Conservation (phyloP, 2,888 invertebrate genomes). For the Napeogenes inachia region DNA sequence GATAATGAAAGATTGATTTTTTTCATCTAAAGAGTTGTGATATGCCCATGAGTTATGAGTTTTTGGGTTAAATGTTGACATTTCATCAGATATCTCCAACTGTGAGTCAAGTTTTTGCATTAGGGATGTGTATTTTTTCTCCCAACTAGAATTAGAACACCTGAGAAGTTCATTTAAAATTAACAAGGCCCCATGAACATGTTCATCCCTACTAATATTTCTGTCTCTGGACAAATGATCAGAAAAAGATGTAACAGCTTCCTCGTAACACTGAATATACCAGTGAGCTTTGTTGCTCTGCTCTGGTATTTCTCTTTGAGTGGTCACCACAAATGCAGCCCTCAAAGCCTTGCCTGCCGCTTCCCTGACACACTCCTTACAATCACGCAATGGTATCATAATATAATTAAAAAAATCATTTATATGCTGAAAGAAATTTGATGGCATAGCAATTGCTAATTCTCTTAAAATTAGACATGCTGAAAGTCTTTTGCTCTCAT, state of each 20-base stretch:
- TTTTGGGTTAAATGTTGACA: constrained; percentile 73
- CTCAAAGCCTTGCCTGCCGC: constrained; percentile 94
- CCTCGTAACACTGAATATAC: constrained; percentile 95
- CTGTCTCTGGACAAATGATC: constrained; percentile 75
- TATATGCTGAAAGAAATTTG: constrained; percentile 96
- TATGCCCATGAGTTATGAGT: constrained; percentile 53
- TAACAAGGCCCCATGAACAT: constrained; percentile 93
- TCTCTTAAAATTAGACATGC: constrained; percentile 95
- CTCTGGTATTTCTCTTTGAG: constrained; percentile 94
- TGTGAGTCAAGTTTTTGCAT: constrained; percentile 79
- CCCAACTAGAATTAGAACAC: constrained; percentile 92
- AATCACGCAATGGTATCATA: constrained; percentile 92
- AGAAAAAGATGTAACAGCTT: constrained; percentile 87
- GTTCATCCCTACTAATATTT: constrained; percentile 90
- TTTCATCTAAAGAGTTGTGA: constrained; percentile 55
- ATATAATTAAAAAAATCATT: constrained; percentile 94
- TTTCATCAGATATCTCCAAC: constrained; percentile 70
- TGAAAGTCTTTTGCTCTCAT: constrained; percentile 93
- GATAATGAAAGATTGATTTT: constrained; percentile 54
- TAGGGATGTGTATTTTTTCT: constrained; percentile 84
- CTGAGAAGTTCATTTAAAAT: constrained; percentile 95
- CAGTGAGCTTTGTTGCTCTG: constrained; percentile 92
- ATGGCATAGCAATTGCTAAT: constrained; percentile 96
- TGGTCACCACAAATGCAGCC: constrained; percentile 94
- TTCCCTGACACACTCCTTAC: constrained; percentile 93